phyloP scores from a whole-genome alignment of 2,113 vertebrate genomes.

The Gasterosteus aculeatus region DNA sequence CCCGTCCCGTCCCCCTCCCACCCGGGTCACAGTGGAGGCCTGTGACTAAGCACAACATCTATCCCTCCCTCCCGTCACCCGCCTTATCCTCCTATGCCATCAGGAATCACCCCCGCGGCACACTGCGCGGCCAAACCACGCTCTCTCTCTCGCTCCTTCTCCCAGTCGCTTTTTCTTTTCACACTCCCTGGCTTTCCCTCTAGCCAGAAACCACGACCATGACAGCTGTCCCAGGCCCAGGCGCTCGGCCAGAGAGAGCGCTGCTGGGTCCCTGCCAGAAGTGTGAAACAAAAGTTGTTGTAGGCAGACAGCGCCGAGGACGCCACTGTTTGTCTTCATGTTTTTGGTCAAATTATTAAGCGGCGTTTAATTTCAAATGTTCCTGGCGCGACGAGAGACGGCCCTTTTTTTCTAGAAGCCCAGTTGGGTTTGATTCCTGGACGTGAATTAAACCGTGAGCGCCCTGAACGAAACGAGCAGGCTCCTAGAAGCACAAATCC shows the following conservation, averaged over 20 bases:
- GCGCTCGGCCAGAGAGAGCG: slow-evolving; percentile 68
- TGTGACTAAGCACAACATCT: slow-evolving; percentile 77
- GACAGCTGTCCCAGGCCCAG: slow-evolving; percentile 75
- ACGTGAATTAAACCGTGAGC: slow-evolving; percentile 33
- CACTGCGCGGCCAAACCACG: slow-evolving; percentile 59
- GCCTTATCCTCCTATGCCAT: slow-evolving; percentile 69
- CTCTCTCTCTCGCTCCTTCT: slow-evolving; percentile 49
- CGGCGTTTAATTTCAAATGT: slow-evolving; percentile 12
- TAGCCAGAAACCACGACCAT: slow-evolving; percentile 62
- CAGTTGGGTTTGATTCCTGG: slow-evolving; percentile 21
- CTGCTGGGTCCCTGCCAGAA: slow-evolving; percentile 69
- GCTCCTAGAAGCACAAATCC: slow-evolving; percentile 42
- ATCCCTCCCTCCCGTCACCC: slow-evolving; percentile 47
- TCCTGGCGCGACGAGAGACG: background rate
- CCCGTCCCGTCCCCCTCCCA: slow-evolving; percentile 47
- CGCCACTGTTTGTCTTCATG: slow-evolving; percentile 40
- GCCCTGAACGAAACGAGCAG: slow-evolving; percentile 21
- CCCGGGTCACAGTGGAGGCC: slow-evolving; percentile 75
- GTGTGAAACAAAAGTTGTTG: slow-evolving; percentile 66
- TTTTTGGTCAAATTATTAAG: slow-evolving; percentile 43
- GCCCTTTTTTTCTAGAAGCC: slow-evolving; percentile 5
- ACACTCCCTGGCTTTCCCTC: slow-evolving; percentile 58
- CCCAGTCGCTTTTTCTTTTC: slow-evolving; percentile 53
- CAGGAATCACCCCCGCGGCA: slow-evolving; percentile 71
- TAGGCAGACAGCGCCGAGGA: slow-evolving; percentile 50